A percentile compares a stretch with the other conserved stretches of the same genome.
phyloP scores from a whole-genome alignment of 2,888 invertebrate genomes.

The Ichneumon xanthorius region DNA sequence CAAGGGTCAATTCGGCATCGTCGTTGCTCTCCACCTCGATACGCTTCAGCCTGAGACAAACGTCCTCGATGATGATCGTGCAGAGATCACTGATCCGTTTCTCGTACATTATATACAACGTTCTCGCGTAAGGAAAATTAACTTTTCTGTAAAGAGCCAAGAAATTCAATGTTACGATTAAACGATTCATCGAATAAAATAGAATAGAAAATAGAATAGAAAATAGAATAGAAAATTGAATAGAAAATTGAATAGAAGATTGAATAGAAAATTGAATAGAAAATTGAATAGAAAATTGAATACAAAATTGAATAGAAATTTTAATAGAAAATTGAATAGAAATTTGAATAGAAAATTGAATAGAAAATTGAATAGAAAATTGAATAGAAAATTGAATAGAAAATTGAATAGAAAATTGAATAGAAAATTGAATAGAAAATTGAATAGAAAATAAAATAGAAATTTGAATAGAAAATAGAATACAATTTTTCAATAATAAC shows the following conservation, averaged over 20 bases:
- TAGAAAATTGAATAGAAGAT: background rate
- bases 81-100: constrained; percentile 89
- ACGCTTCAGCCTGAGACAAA: constrained; percentile 91
- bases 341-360: background rate
- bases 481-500: background rate
- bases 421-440: background rate
- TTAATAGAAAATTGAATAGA: background rate
- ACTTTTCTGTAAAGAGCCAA: constrained; percentile 87
- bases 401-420: background rate
- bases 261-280: background rate
- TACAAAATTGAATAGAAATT: background rate
- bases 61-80: constrained; percentile 90
- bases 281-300: background rate
- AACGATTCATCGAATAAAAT: background rate
- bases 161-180: background rate
- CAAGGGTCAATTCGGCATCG: constrained; percentile 90
- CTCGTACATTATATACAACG: constrained; percentile 91
- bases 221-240: background rate
- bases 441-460: background rate
- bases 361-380: background rate
- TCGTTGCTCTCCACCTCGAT: constrained; percentile 86
- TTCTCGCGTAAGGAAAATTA: constrained; percentile 90
- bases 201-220: background rate
- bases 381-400: background rate
- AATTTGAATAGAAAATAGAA: background rate